Percentiles rank a stretch among this genome's conserved stretches.
Conservation (phyloP, 35 echinoderm and acorn worm species). For the Lytechinus pictus region DNA sequence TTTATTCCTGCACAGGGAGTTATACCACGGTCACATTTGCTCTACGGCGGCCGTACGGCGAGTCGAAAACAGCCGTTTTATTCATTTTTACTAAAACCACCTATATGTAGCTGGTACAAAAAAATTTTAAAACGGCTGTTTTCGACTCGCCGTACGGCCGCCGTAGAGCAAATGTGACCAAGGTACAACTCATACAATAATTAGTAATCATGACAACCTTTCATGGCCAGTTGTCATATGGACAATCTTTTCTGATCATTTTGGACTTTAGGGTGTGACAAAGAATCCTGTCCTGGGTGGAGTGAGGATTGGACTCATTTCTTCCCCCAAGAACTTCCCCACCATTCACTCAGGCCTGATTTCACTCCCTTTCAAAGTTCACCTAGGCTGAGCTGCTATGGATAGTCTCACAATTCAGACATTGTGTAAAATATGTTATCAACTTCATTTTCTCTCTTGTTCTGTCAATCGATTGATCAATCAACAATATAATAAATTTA, state of each 20-base stretch:
- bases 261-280: not conserved
- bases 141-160: no score
- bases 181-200: not conserved
- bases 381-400: not conserved
- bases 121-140: no score
- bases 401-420: not conserved
- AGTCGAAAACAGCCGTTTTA: no score
- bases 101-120: no score
- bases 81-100: no score
- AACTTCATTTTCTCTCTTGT: not conserved
- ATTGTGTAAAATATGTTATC: not conserved
- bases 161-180: no score
- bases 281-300: not conserved
- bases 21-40: no score
- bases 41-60: no score
- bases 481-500: not conserved
- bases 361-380: not conserved
- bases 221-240: not conserved
- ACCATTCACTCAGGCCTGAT: not conserved
- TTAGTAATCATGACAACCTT: not conserved
- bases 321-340: not conserved
- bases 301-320: not conserved
- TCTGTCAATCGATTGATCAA: not conserved
- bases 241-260: not conserved
- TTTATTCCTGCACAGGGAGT: not conserved